Conservation (phyloP, 2,888 invertebrate species). For the Agrochola circellaris region DNA sequence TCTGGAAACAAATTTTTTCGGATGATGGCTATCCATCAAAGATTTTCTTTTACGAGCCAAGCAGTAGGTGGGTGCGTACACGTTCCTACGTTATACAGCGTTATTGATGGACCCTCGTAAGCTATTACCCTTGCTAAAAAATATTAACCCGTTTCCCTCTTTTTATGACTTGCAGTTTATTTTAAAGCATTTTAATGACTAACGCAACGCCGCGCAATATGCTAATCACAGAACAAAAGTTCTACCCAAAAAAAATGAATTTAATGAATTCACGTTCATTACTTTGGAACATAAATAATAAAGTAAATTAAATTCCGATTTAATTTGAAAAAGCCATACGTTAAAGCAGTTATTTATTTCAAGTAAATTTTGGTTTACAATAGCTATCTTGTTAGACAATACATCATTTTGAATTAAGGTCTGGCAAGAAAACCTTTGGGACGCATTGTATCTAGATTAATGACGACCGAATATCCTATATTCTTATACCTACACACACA, state of each 20-base stretch:
- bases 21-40: conserved; percentile 75
- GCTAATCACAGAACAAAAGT: conserved; percentile 66
- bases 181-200: conserved; percentile 64
- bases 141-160: conserved; percentile 63
- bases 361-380: conserved; percentile 44
- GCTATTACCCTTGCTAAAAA: conserved; percentile 64
- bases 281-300: conserved; percentile 45
- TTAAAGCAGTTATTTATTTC: conserved; percentile 33
- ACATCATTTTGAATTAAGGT: conserved; percentile 62
- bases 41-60: conserved; percentile 69
- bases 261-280: conserved; percentile 60
- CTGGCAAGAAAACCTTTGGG: conserved; percentile 62
- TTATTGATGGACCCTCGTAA: conserved; percentile 70
- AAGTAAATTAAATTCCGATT: conserved; percentile 25
- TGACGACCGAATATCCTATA: conserved; percentile 52
- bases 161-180: conserved; percentile 70
- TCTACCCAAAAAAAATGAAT: conserved; percentile 50
- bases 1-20: conserved; percentile 68
- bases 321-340: conserved; percentile 21
- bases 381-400: conserved; percentile 54
- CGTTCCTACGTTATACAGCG: conserved; percentile 61
- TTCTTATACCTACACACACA: conserved; percentile 41
- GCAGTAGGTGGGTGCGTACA: conserved; percentile 64
- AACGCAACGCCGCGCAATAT: conserved; percentile 58
- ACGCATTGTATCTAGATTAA: conserved; percentile 57